Evolutionary conservation across 2,888 invertebrate genomes (phyloP), one percentile per base, ranked within the genome.

Genomic region (Amiota minor): DNA sequence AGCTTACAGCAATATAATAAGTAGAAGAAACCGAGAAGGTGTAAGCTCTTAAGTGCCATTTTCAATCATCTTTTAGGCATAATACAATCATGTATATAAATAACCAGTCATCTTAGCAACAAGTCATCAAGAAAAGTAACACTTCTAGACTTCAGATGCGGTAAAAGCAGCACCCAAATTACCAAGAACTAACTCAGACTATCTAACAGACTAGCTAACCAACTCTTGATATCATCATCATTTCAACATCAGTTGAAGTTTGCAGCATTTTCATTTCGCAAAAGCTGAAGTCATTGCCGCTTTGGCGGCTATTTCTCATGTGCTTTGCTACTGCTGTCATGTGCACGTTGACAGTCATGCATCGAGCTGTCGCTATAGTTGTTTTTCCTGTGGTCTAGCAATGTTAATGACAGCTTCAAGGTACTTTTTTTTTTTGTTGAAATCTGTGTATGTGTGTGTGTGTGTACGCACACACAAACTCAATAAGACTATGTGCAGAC

Each of bases 351-450:
- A 78, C 78, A 76, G 76, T 69, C 76, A 35, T 56, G 45, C 35
- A 35, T 35, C 35, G 35, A 35, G 35, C 35, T 35, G 35, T 35
- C 35, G 35, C 35, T 35, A 8, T 35, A 8, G 35, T 35, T 35
- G 35, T 35, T 35, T 23, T 35, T 35, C 23, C 53, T 62, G 47
- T 16, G 80, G 78, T 78, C 77, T 74, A 62, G 80, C 78, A 81
- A 80, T 80, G 77, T 83, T 84, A 83, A 83, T 83, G 84, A 84
- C 83, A 83, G 83, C 84, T 82, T 77, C 82, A 77, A 83, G 80
- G 80, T 80, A 76, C 76, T 75, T 75, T 70, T 10, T 35, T 35
- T 35, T 35, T 2, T 12, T 53, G 16, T 59, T 59, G 9, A 20
- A 18, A 9, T 50, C 10, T 20, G 18, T 35, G 35, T 35, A 35